Evolutionary conservation across 2,888 invertebrate genomes (phyloP).

Genomic region (Papilio protenor): DNA sequence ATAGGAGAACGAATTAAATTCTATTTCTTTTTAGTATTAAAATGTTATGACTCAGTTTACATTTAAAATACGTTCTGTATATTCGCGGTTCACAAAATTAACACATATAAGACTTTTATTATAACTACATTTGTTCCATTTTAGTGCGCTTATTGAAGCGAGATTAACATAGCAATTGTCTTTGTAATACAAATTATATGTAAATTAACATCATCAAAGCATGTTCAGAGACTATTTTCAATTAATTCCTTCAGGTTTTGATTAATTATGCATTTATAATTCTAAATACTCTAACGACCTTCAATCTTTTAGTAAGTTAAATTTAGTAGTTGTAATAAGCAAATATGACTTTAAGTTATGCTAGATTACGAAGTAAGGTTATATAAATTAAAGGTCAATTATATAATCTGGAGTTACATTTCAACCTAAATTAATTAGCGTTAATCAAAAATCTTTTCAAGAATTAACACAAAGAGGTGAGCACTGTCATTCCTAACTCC

Average conservation of each 20-base stretch:
- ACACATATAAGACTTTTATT: neutral
- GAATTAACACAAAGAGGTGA: constrained; percentile 26
- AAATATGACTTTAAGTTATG: neutral
- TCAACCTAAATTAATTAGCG: constrained; percentile 4
- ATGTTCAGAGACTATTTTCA: neutral
- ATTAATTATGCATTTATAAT: neutral
- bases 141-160: neutral
- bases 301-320: neutral
- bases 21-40: neutral
- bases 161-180: constrained; percentile 8
- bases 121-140: neutral
- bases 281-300: neutral
- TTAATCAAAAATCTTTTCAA: constrained; percentile 38
- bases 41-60: neutral
- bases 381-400: neutral
- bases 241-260: neutral
- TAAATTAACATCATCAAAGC: neutral
- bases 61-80: neutral
- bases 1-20: neutral
- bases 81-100: neutral
- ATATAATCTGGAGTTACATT: neutral
- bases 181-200: constrained; percentile 24
- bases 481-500: constrained; percentile 17
- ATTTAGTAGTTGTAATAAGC: neutral
- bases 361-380: neutral